A percentile compares a stretch with the other conserved stretches of the same genome.
These are phyloP conservation scores for Cathartes aura DNA, from an alignment of 2,113 vertebrate genomes.

Conservation along the genomic window DNA sequence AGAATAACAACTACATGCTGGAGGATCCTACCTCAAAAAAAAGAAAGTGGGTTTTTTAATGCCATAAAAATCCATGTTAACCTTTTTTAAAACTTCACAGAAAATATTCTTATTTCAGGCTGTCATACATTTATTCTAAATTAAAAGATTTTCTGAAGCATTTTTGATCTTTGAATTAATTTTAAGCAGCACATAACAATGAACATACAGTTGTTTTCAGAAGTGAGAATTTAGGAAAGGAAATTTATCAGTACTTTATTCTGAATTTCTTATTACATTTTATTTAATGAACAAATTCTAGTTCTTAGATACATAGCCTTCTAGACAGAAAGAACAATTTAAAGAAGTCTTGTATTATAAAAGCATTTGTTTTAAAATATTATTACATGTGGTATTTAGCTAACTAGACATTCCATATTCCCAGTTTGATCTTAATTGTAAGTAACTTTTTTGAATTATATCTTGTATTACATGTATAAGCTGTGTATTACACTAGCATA, in stretches of 20 bases:
- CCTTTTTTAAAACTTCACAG: background rate
- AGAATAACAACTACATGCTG: background rate
- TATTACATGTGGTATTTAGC: background rate
- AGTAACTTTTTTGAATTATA: background rate
- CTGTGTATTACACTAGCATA: background rate
- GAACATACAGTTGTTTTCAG: background rate
- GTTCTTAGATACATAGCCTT: background rate
- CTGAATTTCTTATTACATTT: background rate
- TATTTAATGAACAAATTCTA: background rate
- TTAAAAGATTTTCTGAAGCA: background rate
- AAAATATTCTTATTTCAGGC: background rate
- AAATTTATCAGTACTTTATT: background rate
- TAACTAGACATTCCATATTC: background rate
- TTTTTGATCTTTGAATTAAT: background rate
- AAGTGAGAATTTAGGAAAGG: background rate
- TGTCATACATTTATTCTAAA: background rate
- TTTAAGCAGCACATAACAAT: background rate
- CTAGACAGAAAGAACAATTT: background rate
- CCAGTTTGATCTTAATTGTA: conserved; percentile 14
- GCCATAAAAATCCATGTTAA: background rate
- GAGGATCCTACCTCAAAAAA: background rate
- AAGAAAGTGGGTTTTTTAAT: background rate
- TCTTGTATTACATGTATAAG: background rate
- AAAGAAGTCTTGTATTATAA: background rate
- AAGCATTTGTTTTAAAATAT: background rate